Percentiles rank a stretch among this genome's conserved stretches.
Conservation (phyloP, 2,113 vertebrate species). For the Erythrocebus patas region DNA sequence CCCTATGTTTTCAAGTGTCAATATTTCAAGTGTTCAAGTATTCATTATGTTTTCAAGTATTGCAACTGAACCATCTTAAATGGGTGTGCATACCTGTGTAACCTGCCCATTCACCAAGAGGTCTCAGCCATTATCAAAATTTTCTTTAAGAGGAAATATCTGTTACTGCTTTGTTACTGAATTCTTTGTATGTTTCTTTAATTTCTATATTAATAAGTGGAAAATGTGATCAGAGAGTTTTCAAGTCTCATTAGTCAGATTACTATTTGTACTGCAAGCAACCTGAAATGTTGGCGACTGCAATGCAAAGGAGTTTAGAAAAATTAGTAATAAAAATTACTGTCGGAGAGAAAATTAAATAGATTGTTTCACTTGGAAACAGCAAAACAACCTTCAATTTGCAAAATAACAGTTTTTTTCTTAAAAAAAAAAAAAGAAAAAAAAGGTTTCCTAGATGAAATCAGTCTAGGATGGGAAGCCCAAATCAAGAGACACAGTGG, state of each 20-base stretch:
- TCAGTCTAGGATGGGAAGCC: background rate
- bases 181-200: background rate
- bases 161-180: background rate
- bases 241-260: constrained; percentile 70
- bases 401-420: background rate
- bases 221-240: constrained; percentile 57
- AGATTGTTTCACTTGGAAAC: constrained; percentile 2
- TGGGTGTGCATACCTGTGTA: no score
- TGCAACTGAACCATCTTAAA: background rate
- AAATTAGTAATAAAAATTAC: background rate
- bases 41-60: background rate
- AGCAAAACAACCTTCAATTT: constrained; percentile 27
- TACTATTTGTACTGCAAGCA: constrained; percentile 51
- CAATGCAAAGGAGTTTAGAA: background rate
- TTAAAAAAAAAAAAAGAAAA: no score
- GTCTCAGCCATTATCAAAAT: background rate
- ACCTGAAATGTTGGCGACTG: constrained; percentile 39
- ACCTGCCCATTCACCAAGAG: background rate
- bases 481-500: background rate
- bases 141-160: background rate
- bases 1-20: background rate
- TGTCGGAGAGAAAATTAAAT: constrained; percentile 32
- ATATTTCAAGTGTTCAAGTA: background rate
- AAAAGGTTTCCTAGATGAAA: background rate
- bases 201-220: constrained; percentile 30